Base-by-base conservation (phyloP, 2,888 invertebrate species). In the Sminthurides aquaticus region DNA sequence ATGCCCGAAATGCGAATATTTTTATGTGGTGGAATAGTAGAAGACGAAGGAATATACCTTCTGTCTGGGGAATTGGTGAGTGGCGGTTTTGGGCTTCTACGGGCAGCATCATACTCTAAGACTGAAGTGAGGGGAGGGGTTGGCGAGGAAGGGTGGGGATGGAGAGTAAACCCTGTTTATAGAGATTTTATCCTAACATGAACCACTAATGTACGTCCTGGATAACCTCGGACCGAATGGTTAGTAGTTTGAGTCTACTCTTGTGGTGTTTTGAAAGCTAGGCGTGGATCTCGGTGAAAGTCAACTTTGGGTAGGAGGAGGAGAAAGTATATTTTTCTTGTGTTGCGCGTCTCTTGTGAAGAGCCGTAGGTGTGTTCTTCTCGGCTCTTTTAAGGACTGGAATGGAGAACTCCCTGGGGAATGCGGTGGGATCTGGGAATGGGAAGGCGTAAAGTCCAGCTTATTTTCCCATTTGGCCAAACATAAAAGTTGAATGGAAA, bases 381-480 rank as follows among this genome's bases (percentile, higher is more conserved):
- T 5, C 43, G 43, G 43, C 5, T 5, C 8, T 11, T 11, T 5
- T 15, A 34, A 34, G 24, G 62, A 52, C 25, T 24, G 56, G 43
- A 34, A 29, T 29, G 8, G 49, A 49, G 59, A 27, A 52, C 5
- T 15, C 65, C 60, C 67, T 62, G 34, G 65, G 62, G 64, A 60
- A 25, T 57, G 27, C 34, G 27, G 52, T 29, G 26, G 56, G 56
- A 56, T 63, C 60, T 56, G 43, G 25, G 59, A 29, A 57, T 56
- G 59, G 59, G 62, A 66, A 70, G 57, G 65, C 71, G 72, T 70
- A 71, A 71, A 70, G 73, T 73, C 73, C 73, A 70, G 71, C 73
- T 73, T 73, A 71, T 68, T 73, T 73, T 70, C 70, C 69, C 71
- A 69, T 71, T 71, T 70, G 62, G 66, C 67, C 65, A 64, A 54